Evolutionary conservation across 1,140 invertebrate genomes (phyloP).

Genomic region (Hycleus cichorii): DNA sequence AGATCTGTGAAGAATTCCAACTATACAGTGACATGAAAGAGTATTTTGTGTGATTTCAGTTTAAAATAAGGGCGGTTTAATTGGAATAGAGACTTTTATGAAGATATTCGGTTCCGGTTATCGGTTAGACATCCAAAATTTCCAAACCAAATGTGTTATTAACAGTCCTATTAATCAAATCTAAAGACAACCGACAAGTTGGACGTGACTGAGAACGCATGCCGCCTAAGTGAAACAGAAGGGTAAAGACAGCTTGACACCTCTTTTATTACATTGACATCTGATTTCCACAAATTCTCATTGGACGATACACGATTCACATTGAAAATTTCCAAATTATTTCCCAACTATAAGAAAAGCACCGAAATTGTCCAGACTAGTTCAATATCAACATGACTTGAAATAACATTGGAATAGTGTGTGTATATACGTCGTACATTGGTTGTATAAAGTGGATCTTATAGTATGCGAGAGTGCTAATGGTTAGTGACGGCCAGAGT

Average conservation of each 20-base stretch:
- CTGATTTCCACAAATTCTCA: conserved; percentile 10
- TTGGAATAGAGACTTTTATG: conserved; percentile 21
- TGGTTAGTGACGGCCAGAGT: conserved; percentile 52
- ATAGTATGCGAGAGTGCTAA: conserved; percentile 49
- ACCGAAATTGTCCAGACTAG: background rate
- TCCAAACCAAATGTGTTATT: conserved; percentile 17
- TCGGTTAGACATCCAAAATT: conserved; percentile 16
- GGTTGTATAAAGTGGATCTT: conserved; percentile 19
- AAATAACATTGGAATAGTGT: background rate
- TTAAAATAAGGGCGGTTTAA: no score
- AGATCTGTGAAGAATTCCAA: no score
- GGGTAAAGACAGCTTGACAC: conserved; percentile 28
- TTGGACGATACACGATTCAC: no score
- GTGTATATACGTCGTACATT: conserved; percentile 5
- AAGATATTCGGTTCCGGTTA: conserved; percentile 21
- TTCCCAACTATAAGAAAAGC: conserved; percentile 4
- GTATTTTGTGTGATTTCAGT: no score
- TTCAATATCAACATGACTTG: background rate
- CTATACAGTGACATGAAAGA: no score
- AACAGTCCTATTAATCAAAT: conserved; percentile 31
- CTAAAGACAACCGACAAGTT: conserved; percentile 25
- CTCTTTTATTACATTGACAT: conserved; percentile 15
- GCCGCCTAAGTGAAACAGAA: conserved; percentile 24
- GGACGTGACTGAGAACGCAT: conserved; percentile 21
- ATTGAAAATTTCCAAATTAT: background rate